Percentiles rank a stretch among this genome's conserved stretches.
Conservation (phyloP, 2,113 vertebrate species). For the Paracanthobrama guichenoti region DNA sequence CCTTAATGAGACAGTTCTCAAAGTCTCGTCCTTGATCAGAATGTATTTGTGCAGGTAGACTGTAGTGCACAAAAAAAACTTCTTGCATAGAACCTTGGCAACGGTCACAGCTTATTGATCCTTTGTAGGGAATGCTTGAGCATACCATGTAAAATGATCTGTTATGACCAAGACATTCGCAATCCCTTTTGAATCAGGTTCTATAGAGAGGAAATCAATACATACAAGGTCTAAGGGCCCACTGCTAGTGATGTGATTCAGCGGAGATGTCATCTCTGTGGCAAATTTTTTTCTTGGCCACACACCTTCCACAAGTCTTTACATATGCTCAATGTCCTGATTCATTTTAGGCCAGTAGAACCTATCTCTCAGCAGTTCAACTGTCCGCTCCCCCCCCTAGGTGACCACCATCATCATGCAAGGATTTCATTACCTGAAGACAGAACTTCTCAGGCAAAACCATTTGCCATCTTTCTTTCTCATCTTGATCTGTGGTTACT, state of each 20-base stretch:
- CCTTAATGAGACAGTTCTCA: neutral
- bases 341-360: constrained; percentile 20
- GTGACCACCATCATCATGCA: neutral
- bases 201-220: too few species aligned
- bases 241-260: too few species aligned
- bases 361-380: neutral
- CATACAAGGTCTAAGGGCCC: too few species aligned
- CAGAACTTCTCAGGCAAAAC: constrained; percentile 15
- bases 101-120: too few species aligned
- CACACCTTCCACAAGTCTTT: constrained; percentile 15
- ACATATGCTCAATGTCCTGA: neutral
- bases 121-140: too few species aligned
- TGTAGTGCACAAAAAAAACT: too few species aligned
- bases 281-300: neutral
- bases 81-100: too few species aligned
- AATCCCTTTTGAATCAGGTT: too few species aligned
- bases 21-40: neutral
- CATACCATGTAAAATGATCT: too few species aligned
- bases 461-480: neutral
- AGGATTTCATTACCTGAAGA: neutral
- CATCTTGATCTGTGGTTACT: neutral
- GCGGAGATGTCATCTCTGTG: neutral
- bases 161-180: too few species aligned
- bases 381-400: constrained; percentile 1
- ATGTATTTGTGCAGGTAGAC: too few species aligned